These are phyloP conservation scores for Molorchus minor DNA, from an alignment of 2,888 invertebrate genomes.

Conservation along the genomic window DNA sequence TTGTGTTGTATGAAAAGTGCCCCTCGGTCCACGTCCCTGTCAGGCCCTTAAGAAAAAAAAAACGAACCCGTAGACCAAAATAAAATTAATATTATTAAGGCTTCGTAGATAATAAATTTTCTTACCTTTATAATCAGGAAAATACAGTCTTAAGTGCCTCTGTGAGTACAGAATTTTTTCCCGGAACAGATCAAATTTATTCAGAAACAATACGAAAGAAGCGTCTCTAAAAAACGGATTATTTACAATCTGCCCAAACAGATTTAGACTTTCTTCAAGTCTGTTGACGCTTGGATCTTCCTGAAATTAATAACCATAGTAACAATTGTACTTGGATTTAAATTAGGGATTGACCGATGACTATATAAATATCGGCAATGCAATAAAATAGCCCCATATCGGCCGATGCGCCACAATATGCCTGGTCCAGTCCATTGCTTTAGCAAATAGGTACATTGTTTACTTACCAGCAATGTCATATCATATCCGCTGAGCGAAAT, in stretches of 20 bases:
- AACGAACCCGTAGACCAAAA: slow-evolving; percentile 16
- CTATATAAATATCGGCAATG: too few species aligned
- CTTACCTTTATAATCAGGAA: slow-evolving; percentile 68
- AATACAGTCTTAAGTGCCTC: slow-evolving; percentile 69
- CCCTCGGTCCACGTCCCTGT: slow-evolving; percentile 70
- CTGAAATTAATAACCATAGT: too few species aligned
- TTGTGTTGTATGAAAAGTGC: slow-evolving; percentile 72
- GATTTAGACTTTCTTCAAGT: slow-evolving; percentile 70
- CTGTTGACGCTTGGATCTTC: slow-evolving; percentile 72
- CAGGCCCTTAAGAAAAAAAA: slow-evolving; percentile 63
- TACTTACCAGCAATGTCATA: slow-evolving; percentile 68
- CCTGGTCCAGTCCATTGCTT: neutral
- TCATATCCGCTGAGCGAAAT: slow-evolving; percentile 74
- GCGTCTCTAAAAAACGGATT: slow-evolving; percentile 72
- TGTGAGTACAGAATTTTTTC: slow-evolving; percentile 72
- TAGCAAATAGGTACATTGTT: too few species aligned
- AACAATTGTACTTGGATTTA: too few species aligned
- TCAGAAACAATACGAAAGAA: slow-evolving; percentile 71
- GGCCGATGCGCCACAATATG: too few species aligned
- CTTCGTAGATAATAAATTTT: neutral
- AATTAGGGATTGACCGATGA: too few species aligned
- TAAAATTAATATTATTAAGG: slow-evolving; percentile 10
- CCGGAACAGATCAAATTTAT: slow-evolving; percentile 72
- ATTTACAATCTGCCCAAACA: slow-evolving; percentile 72
- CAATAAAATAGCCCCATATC: too few species aligned